phyloP scores from a whole-genome alignment of 64 coral and sea anemone species.

The Anthopleura sola region DNA sequence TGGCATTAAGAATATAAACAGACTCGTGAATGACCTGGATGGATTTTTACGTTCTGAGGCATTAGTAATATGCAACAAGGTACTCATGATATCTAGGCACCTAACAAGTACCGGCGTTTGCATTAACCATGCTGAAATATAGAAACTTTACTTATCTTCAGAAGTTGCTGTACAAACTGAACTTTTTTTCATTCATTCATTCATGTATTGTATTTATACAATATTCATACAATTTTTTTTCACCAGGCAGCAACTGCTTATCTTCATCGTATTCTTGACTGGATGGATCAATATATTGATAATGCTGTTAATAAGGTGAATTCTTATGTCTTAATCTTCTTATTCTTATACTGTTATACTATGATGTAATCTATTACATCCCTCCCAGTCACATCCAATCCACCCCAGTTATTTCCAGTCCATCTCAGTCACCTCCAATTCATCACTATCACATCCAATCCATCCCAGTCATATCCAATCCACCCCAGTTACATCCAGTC shows the following conservation, averaged over 20 bases:
- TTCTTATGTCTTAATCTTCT: neutral
- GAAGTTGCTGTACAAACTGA: no score
- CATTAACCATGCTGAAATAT: neutral
- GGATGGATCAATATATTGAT: slow-evolving; percentile 58
- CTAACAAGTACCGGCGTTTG: no score
- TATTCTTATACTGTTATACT: neutral
- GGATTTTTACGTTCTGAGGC: neutral
- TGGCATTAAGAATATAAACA: neutral
- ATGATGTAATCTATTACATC: no score
- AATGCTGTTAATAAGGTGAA: slow-evolving; percentile 46
- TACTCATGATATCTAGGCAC: neutral
- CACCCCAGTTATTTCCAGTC: no score
- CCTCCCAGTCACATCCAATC: no score
- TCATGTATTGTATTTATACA: no score
- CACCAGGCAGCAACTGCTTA: neutral
- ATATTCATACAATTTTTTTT: neutral
- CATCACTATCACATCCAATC: no score
- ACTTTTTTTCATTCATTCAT: neutral
- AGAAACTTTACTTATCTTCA: no score
- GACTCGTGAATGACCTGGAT: neutral
- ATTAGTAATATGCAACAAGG: neutral
- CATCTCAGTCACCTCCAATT: no score
- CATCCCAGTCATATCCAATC: no score
- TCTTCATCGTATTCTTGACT: slow-evolving; percentile 35
- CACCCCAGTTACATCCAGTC: no score